Base-by-base conservation (phyloP, 2,113 vertebrate species). In the Lepidothrix coronata region DNA sequence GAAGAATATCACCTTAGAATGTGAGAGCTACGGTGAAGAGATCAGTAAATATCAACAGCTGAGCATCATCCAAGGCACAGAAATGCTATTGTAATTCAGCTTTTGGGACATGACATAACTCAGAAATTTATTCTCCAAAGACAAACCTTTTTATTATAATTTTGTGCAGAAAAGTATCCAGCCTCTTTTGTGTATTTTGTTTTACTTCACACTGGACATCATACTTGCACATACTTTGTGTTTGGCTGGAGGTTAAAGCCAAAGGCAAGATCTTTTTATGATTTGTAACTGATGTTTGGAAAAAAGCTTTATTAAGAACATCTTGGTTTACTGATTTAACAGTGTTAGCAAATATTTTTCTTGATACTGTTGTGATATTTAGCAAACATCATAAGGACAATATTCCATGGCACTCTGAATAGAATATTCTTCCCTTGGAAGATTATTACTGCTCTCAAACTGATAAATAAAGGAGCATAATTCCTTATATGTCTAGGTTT, bases 391-490 rank as follows among this genome's bases (percentile, higher is more conserved):
- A 18, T 8, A 91, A 23, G 25, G 43, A 73, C 7, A 83, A 27
- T 71, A 66, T 59, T 76, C 37, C 35, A 21, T n/a, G 30, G 31
- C 10, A 61, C 14, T 67, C 24, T 52, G 18, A 33, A 43, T 37
- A 51, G 28, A 62, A 67, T 58, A 84, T 73, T 61, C 17, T 70
- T 91, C 37, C 41, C 63, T 57, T 83, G 35, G 73, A 93, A 85
- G 73, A 87, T 43, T 76, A 84, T 67, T 70, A 87, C 33, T 11
- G 1, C 20, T 79, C 16, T 76, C 30, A 87, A 49, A 7, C 35
- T 79, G 58, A 52, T 59, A 52, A 91, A 85, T 95, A 84, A 82
- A 82, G 71, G 41, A 75, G 52, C 25, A 49, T 82, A 80, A 91
- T 75, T 79, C 41, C 43, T 71, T 85, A 48, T 21, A 86, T 0